A percentile compares a stretch with the other conserved stretches of the same genome.
Conservation (phyloP, 2,113 vertebrate species). For the Pteruthius melanotis region DNA sequence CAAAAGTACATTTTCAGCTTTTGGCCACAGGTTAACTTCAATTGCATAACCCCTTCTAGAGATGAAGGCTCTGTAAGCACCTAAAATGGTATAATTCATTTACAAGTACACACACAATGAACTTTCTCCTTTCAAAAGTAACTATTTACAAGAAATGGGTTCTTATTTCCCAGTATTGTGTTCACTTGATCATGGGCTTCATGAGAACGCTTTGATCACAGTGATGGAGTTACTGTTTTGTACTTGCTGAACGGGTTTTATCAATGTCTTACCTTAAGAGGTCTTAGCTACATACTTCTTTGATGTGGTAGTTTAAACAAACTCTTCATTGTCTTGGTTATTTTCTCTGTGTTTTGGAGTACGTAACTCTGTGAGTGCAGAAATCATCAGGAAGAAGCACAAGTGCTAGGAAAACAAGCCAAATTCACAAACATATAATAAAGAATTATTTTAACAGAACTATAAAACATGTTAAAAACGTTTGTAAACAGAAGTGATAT, state of each 20-base stretch:
- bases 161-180: neutral
- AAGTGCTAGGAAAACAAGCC: neutral
- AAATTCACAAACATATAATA: neutral
- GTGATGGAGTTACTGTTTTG: neutral
- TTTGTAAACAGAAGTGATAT: neutral
- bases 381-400: neutral
- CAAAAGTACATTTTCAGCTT: slow-evolving; percentile 16
- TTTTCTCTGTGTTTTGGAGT: neutral
- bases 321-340: neutral
- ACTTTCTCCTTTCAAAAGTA: neutral
- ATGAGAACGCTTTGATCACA: rapidly evolving
- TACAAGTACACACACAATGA: neutral
- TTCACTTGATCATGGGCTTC: neutral
- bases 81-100: neutral
- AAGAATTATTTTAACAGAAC: neutral
- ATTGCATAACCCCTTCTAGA: neutral
- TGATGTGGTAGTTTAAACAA: neutral
- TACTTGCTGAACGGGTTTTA: neutral
- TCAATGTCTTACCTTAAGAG: neutral
- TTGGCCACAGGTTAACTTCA: slow-evolving; percentile 8
- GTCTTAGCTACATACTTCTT: neutral
- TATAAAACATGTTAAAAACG: neutral
- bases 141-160: neutral
- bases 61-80: neutral
- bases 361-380: rapidly evolving